These are phyloP conservation scores for Potamilus streckersoni DNA, from an alignment of 1,140 invertebrate species.

Conservation along the genomic window DNA sequence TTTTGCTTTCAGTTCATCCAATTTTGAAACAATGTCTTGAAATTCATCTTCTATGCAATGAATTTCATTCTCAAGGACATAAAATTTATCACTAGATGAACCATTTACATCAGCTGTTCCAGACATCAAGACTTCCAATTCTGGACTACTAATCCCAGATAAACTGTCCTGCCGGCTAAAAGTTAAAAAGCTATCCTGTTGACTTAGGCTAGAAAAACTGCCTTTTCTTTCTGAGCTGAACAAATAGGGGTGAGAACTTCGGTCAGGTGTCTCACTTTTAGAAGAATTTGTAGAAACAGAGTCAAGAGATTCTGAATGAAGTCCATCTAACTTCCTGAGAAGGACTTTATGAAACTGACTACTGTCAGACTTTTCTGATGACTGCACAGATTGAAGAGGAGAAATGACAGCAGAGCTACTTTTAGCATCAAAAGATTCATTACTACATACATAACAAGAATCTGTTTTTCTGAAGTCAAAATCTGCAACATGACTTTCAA, in stretches of 20 bases:
- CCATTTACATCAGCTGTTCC: conserved; percentile 34
- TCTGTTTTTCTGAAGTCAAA: background rate
- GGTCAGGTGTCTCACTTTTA: too few relatives aligned
- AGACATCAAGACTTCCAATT: conserved; percentile 41
- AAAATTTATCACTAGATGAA: conserved; percentile 39
- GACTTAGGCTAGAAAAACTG: too few relatives aligned
- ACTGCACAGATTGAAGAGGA: conserved; percentile 27
- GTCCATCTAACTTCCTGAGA: too few relatives aligned
- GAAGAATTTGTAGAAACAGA: too few relatives aligned
- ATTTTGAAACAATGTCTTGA: conserved; percentile 47
- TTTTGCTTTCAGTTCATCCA: conserved; percentile 35
- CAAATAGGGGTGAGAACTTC: too few relatives aligned
- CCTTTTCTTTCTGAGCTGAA: too few relatives aligned
- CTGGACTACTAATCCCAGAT: conserved; percentile 37
- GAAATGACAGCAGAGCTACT: too few relatives aligned
- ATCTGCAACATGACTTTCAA: conserved; percentile 7
- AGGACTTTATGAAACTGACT: too few relatives aligned
- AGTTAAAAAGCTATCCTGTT: too few relatives aligned
- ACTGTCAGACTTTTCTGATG: conserved; percentile 30
- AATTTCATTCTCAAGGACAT: conserved; percentile 56
- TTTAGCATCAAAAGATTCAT: too few relatives aligned
- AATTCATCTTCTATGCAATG: conserved; percentile 58
- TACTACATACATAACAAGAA: background rate
- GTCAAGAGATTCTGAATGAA: too few relatives aligned
- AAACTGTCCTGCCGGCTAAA: conserved; percentile 24